Evolutionary conservation across 2,888 invertebrate species (phyloP), one percentile per base, ranked within the genome.

Genomic region (Dascillus cervinus): DNA sequence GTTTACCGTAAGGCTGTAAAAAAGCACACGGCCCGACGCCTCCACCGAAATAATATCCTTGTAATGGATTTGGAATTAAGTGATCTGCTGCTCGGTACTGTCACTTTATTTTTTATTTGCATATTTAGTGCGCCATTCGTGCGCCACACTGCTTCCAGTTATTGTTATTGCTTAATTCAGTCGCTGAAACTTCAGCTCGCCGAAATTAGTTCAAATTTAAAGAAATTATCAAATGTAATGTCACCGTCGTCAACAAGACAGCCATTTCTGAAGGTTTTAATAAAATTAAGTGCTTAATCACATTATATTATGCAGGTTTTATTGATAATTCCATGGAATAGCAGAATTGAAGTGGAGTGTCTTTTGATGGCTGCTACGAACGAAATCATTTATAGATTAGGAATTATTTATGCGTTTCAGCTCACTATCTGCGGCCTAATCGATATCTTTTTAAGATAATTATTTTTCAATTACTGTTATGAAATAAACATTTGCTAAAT

Each of bases 1-100:
- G 50, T 49, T 46, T 41, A 48, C 45, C n/a, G 43, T 41, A 32
- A 28, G 34, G 36, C 46, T 31, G 39, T 39, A 41, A 46, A 47
- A 49, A 49, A 43, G 41, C 35, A 37, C 37, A 38, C 42, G 45
- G 41, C 36, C 40, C 35, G 37, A 32, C 39, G 46, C 47, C 47
- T 41, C 35, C 40, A 33, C 46, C 49, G 43, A 44, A 50, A 56
- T 54, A 53, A 58, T 57, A 55, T 55, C 50, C 50, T 48, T 51
- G 53, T 59, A 60, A 60, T 60, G 56, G 58, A 57, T 58, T 57
- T 51, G 40, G 55, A 60, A 58, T 60, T 58, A 57, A 55, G 53
- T 50, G 55, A 53, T 53, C 52, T 49, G 50, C 48, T 52, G 42
- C 50, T 44, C 40, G 39, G 50, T 49, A 42, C 44, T 44, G 43